Base-by-base conservation (phyloP, 2,797 vertebrate species). In the Falco concolor region DNA sequence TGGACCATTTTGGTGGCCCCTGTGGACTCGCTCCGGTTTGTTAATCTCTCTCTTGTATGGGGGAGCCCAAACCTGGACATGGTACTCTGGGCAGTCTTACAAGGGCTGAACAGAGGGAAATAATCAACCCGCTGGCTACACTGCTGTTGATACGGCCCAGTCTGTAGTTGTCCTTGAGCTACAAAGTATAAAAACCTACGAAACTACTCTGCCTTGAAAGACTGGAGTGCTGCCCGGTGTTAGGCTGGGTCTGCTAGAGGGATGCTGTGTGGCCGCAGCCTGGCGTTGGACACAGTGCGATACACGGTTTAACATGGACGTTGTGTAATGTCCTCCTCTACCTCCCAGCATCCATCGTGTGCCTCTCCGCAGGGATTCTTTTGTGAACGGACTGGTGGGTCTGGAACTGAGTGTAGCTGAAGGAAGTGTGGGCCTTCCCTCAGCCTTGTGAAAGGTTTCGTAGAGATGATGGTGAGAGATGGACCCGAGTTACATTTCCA, bases 321-420 rank as follows among this genome's bases (percentile, higher is more conserved):
- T 1, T 2, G 36, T 13, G 54, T 38, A 18, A n/a, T 1, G 0
- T 3, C 8, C 59, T 78, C 9, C 74, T 44, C 45, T 19, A 13
- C 25, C 42, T 76, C 24, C 57, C 38, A 32, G 38, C 30, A 22
- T 10, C 52, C 34, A 4, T 42, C 1, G 2, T 1, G 4, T 79
- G 57, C 84, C 21, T 73, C 72, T 57, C 44, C 68, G 15, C 30
- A 3, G 69, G 64, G 53, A 12, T 67, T 13, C 72, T 60, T 30
- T 10, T 9, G 27, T n/a, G 6, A 54, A 73, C 42, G 0, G 15
- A 30, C 27, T 30, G 68, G 28, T n/a, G 44, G 42, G 5, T 13
- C 27, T 50, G 76, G 44, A 57, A 0, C 34, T 49, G 69, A 17
- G 50, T 36, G 3, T 6, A 5, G 52, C 42, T 77, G 69, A 34